phyloP scores from a whole-genome alignment of 2,888 invertebrate species.

The Chloromyia formosa region DNA sequence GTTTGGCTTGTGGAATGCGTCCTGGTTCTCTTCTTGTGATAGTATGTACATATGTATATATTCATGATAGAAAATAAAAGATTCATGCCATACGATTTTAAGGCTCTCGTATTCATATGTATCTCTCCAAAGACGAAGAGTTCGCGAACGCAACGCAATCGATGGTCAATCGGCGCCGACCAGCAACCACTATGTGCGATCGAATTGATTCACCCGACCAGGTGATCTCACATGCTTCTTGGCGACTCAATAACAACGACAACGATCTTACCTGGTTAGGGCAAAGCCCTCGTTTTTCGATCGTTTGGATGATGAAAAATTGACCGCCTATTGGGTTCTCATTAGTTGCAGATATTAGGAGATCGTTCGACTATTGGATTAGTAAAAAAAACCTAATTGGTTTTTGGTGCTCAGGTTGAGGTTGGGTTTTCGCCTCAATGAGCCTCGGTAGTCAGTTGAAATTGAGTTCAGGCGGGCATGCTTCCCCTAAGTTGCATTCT shows the following conservation, averaged over 20 bases:
- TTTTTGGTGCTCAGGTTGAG: background rate
- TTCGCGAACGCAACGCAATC: no score
- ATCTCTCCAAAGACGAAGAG: no score
- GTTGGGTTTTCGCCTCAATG: background rate
- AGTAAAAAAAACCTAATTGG: background rate
- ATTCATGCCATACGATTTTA: no score
- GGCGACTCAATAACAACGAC: background rate
- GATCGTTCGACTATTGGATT: background rate
- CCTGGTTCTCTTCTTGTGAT: no score
- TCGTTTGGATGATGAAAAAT: background rate
- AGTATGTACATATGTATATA: no score
- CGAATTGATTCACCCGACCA: slow-evolving; percentile 4
- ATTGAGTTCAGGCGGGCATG: background rate
- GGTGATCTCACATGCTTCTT: slow-evolving; percentile 34
- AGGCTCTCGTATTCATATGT: no score
- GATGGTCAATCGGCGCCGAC: background rate
- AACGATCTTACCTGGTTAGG: slow-evolving; percentile 21
- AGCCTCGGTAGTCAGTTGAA: background rate
- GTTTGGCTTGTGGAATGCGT: no score
- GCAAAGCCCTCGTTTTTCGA: background rate
- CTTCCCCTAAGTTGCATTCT: slow-evolving; percentile 1
- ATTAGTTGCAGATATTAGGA: no score
- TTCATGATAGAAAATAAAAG: no score
- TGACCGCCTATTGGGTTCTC: no score
- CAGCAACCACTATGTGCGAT: slow-evolving; percentile 2